Evolutionary conservation across 1,140 invertebrate genomes (phyloP).

Genomic region (Apis cerana): DNA sequence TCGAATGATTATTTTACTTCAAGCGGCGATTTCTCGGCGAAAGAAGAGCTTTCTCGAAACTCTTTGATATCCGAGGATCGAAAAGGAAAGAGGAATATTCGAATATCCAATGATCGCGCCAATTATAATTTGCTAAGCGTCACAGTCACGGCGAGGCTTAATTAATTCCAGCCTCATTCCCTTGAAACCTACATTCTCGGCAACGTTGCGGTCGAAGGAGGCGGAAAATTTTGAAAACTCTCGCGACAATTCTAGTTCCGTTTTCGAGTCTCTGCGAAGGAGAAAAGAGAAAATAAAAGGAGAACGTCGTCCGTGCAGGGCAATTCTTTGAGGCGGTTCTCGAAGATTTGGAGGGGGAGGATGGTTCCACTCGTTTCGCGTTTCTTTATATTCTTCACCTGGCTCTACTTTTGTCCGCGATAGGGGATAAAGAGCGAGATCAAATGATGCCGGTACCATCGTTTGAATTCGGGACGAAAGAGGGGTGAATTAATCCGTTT

Average conservation of each 20-base stretch:
- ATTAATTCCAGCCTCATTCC: slow-evolving; percentile 16
- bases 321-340: neutral
- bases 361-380: neutral
- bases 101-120: too few species aligned
- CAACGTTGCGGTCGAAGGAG: neutral
- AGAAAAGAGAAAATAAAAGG: too few species aligned
- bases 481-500: neutral
- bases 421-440: neutral
- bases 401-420: neutral
- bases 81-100: too few species aligned
- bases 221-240: neutral
- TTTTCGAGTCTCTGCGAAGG: neutral
- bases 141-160: too few species aligned
- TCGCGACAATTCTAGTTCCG: neutral
- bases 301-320: neutral
- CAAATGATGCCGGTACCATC: neutral
- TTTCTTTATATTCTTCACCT: neutral
- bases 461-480: neutral
- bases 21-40: too few species aligned
- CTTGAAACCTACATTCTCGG: slow-evolving; percentile 9
- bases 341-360: neutral
- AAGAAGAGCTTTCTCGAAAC: too few species aligned
- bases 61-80: too few species aligned
- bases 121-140: too few species aligned
- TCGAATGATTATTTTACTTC: too few species aligned